Percentiles rank a stretch among this genome's conserved stretches.
Conservation (phyloP, 2,888 invertebrate species). For the Eupithecia inturbata region DNA sequence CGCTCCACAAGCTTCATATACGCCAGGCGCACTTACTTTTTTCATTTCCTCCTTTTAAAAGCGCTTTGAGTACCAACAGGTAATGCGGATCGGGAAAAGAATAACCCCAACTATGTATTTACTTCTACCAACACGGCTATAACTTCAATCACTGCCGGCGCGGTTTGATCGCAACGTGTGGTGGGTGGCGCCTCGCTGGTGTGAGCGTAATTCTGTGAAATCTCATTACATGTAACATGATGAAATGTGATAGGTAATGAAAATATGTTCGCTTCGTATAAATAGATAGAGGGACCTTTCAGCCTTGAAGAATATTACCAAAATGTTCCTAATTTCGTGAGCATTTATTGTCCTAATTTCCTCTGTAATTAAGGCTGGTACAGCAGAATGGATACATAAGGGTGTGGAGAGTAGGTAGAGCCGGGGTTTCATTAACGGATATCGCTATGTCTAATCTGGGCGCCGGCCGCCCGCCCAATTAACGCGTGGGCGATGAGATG, state of each 20-base stretch:
- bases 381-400: slow-evolving; percentile 9
- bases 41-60: slow-evolving; percentile 62
- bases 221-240: slow-evolving; percentile 40
- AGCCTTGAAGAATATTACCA: slow-evolving; percentile 3
- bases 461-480: slow-evolving; percentile 79
- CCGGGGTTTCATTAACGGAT: slow-evolving; percentile 74
- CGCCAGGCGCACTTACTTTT: slow-evolving; percentile 50
- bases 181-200: slow-evolving; percentile 36
- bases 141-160: slow-evolving; percentile 38
- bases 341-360: slow-evolving; percentile 13
- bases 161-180: slow-evolving; percentile 41
- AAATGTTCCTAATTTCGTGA: not conserved
- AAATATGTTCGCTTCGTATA: slow-evolving; percentile 35
- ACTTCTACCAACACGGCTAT: slow-evolving; percentile 41
- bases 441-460: slow-evolving; percentile 67
- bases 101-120: slow-evolving; percentile 44
- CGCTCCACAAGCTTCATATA: slow-evolving; percentile 62
- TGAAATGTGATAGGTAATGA: slow-evolving; percentile 38
- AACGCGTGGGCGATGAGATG: slow-evolving; percentile 81
- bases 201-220: slow-evolving; percentile 42
- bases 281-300: slow-evolving; percentile 18
- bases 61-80: slow-evolving; percentile 53
- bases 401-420: slow-evolving; percentile 50
- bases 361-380: slow-evolving; percentile 24
- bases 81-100: slow-evolving; percentile 42